A percentile compares a stretch with the other conserved stretches of the same genome.
Conservation (phyloP, 2,797 vertebrate genomes). For the Artibeus lituratus region DNA sequence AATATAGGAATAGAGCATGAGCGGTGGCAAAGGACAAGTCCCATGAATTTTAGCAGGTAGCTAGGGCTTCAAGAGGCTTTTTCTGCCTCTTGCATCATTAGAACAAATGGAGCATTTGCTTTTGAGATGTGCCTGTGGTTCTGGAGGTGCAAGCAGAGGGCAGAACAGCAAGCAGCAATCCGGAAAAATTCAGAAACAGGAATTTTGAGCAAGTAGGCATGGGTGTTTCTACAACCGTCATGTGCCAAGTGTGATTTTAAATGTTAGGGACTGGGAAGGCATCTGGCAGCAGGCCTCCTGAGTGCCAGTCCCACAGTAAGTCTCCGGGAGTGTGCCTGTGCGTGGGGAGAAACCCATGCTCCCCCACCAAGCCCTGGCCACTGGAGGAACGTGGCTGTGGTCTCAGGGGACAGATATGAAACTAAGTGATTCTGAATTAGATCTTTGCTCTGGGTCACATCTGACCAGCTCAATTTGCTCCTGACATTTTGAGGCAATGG, state of each 20-base stretch:
- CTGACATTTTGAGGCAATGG: constrained; percentile 1
- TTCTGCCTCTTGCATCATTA: constrained; percentile 59
- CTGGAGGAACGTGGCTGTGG: not conserved
- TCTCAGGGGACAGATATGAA: constrained; percentile 56
- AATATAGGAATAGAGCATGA: not conserved
- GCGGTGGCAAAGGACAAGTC: not conserved
- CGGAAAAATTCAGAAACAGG: not conserved
- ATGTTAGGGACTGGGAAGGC: not conserved
- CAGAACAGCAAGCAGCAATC: not conserved
- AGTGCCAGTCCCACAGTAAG: not conserved
- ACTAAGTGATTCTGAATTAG: constrained; percentile 58
- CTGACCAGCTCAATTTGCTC: constrained; percentile 29
- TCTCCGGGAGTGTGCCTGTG: not conserved
- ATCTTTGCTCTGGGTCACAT: constrained; percentile 55
- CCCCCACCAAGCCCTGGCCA: not conserved
- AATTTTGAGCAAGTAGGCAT: not conserved
- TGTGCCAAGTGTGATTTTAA: not conserved
- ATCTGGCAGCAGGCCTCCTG: not conserved
- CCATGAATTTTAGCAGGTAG: not conserved
- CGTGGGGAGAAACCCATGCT: fast-evolving
- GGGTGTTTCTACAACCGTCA: not conserved
- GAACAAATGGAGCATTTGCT: not conserved
- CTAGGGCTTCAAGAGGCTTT: not conserved
- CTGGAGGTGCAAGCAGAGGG: not conserved
- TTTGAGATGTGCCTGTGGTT: not conserved